These are phyloP conservation scores for Cherax quadricarinatus DNA, from an alignment of 1,140 invertebrate genomes.

Conservation along the genomic window DNA sequence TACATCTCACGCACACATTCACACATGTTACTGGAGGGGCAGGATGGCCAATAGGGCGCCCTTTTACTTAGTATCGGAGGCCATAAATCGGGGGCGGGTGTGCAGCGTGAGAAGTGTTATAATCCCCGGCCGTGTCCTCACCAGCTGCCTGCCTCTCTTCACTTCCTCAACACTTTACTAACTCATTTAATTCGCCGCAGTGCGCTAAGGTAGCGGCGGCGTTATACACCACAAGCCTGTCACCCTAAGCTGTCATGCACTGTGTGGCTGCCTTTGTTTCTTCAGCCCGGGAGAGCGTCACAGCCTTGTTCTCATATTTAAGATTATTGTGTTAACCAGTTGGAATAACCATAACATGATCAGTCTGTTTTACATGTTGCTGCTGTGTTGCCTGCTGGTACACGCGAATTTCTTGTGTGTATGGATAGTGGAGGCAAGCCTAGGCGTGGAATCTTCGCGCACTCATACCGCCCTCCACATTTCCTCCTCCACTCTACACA, in stretches of 20 bases:
- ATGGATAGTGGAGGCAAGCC: neutral
- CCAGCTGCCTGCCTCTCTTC: neutral
- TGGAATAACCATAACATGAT: neutral
- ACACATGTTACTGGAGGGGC: neutral
- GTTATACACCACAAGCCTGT: neutral
- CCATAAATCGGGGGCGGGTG: neutral
- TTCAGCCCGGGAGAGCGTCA: neutral
- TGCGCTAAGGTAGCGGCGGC: neutral
- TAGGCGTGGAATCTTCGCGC: neutral
- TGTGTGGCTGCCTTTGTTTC: neutral
- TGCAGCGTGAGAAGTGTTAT: neutral
- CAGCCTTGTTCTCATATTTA: too few species aligned
- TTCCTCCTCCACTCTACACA: too few species aligned
- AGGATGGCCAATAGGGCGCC: neutral
- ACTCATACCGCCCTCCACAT: neutral
- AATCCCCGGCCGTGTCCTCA: neutral
- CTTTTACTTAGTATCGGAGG: neutral
- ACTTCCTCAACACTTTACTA: conserved; percentile 7
- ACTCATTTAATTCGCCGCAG: neutral
- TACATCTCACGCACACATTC: neutral
- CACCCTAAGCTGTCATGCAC: neutral
- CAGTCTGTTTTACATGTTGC: too few species aligned
- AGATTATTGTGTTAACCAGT: too few species aligned
- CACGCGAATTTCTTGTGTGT: too few species aligned
- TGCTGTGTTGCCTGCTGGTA: too few species aligned